Percentiles rank a stretch among this genome's conserved stretches.
phyloP scores from a whole-genome alignment of 2,888 invertebrate species.

The Aphelenchoides bicaudatus region DNA sequence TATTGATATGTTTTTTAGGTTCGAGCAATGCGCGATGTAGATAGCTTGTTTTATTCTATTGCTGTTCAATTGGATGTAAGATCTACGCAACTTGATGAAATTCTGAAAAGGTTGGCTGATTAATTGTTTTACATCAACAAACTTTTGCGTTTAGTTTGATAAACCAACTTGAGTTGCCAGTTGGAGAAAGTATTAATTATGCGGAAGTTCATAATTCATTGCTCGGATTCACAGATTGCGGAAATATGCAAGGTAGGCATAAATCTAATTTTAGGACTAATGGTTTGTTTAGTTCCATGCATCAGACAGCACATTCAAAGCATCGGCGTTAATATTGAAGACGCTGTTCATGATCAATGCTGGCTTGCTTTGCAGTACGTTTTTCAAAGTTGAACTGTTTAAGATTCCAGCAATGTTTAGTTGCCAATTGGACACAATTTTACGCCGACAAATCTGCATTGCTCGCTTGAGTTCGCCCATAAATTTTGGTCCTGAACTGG shows the following conservation, averaged over 20 bases:
- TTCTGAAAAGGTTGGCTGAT: slow-evolving; percentile 5
- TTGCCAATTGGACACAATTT: slow-evolving; percentile 37
- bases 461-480: slow-evolving; percentile 42
- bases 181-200: neutral
- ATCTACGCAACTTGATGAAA: neutral
- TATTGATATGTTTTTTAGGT: too few relatives aligned
- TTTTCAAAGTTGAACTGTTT: slow-evolving; percentile 2
- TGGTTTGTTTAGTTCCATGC: slow-evolving; percentile 4
- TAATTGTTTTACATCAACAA: too few relatives aligned
- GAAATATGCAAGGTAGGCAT: neutral
- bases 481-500: slow-evolving; percentile 48
- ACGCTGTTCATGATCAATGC: slow-evolving; percentile 32
- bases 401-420: slow-evolving; percentile 28
- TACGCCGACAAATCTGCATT: slow-evolving; percentile 38
- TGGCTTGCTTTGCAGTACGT: slow-evolving; percentile 43
- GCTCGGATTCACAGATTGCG: slow-evolving; percentile 9
- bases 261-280: neutral
- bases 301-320: slow-evolving; percentile 1
- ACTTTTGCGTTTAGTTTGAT: too few relatives aligned
- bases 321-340: neutral
- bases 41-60: neutral
- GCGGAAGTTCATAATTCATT: neutral
- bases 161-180: neutral
- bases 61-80: slow-evolving; percentile 1
- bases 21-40: too few relatives aligned